Percentiles rank a stretch among this genome's conserved stretches.
Evolutionary conservation across 2,888 invertebrate species (phyloP).

Genomic region (Polyploca ridens): DNA sequence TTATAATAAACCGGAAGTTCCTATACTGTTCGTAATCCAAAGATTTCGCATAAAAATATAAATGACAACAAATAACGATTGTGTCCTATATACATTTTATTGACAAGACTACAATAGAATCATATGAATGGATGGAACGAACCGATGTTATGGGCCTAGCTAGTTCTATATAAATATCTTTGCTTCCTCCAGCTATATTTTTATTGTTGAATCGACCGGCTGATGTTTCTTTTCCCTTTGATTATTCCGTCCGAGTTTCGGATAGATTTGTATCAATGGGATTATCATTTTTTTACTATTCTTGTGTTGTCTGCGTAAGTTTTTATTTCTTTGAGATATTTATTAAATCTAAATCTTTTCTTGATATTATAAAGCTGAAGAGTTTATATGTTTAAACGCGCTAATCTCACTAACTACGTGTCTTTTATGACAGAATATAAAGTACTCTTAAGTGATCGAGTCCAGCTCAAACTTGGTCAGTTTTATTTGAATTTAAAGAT

Average conservation of each 20-base stretch:
- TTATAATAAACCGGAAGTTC: constrained; percentile 71
- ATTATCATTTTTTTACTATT: constrained; percentile 39
- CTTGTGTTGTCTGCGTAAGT: constrained; percentile 19
- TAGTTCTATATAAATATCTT: constrained; percentile 45
- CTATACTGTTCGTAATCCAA: constrained; percentile 53
- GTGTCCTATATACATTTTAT: constrained; percentile 55
- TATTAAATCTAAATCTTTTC: not conserved
- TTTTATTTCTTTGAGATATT: constrained; percentile 18
- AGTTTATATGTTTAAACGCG: too few relatives aligned
- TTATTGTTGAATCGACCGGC: constrained; percentile 44
- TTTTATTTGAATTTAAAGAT: too few relatives aligned
- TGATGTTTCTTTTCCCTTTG: constrained; percentile 42
- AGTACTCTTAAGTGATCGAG: too few relatives aligned
- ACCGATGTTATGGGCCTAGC: constrained; percentile 46
- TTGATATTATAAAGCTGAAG: too few relatives aligned
- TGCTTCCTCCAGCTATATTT: constrained; percentile 48
- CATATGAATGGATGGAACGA: constrained; percentile 51
- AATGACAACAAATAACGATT: constrained; percentile 76
- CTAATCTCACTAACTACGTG: too few relatives aligned
- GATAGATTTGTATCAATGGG: constrained; percentile 55
- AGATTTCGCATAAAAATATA: constrained; percentile 63
- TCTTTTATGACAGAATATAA: too few relatives aligned
- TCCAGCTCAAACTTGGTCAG: too few relatives aligned
- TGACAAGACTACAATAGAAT: constrained; percentile 53
- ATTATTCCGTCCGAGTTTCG: constrained; percentile 1